These are phyloP conservation scores for Liasis olivaceus DNA, from an alignment of 2,797 vertebrate genomes.

Conservation along the genomic window DNA sequence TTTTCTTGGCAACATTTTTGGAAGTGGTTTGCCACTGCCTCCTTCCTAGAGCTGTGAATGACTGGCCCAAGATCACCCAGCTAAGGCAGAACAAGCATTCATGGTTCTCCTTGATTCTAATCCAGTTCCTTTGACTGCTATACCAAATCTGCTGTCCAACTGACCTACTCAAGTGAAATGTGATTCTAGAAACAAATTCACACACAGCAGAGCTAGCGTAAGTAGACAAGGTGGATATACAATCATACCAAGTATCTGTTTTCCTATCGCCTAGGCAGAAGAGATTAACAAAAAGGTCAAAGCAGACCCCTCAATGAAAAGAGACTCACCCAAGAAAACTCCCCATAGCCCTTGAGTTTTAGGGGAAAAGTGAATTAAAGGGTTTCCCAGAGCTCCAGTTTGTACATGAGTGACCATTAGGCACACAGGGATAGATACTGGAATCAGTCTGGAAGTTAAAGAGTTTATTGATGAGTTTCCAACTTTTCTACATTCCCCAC, in stretches of 20 bases:
- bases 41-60: too few relatives aligned
- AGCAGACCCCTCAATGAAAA: neutral
- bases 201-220: neutral
- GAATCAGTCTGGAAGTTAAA: conserved; percentile 83
- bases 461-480: conserved; percentile 97
- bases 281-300: neutral
- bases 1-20: too few relatives aligned
- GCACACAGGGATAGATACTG: conserved; percentile 28
- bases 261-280: neutral
- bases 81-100: too few relatives aligned
- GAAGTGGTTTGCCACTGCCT: too few relatives aligned
- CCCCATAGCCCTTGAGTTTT: neutral
- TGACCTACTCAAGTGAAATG: accelerated
- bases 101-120: too few relatives aligned
- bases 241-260: neutral
- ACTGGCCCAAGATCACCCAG: too few relatives aligned
- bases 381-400: neutral
- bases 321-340: neutral
- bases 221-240: neutral
- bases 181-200: neutral
- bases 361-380: neutral
- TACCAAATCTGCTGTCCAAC: neutral
- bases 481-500: conserved; percentile 82
- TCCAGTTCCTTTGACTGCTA: too few relatives aligned
- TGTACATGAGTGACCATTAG: accelerated